A percentile compares a stretch with the other conserved stretches of the same genome.
phyloP scores from a whole-genome alignment of 2,797 vertebrate genomes.

The Ctenopoma multispine region DNA sequence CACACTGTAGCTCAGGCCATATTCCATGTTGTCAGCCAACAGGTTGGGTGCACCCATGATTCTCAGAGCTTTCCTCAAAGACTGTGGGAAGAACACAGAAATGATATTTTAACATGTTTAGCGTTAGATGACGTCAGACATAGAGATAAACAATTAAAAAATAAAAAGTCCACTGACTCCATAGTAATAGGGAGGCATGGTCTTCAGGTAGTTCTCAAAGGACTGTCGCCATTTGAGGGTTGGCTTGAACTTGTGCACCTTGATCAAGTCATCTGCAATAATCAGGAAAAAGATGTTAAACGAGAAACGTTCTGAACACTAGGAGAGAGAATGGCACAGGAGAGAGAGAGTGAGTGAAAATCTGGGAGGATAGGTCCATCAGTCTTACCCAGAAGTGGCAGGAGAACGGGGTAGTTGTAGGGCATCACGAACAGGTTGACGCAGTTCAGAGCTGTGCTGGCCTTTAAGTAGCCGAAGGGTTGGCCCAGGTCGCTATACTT shows the following conservation, averaged over 20 bases:
- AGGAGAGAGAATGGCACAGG: not conserved
- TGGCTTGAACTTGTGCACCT: constrained; percentile 99
- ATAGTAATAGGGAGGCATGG: constrained; percentile 97
- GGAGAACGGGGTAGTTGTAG: constrained; percentile 98
- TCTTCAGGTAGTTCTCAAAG: constrained; percentile 99
- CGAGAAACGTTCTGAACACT: not conserved
- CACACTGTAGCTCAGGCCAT: constrained; percentile 98
- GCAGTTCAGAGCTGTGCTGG: constrained; percentile 97
- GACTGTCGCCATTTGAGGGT: constrained; percentile 98
- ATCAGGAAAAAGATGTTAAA: not conserved
- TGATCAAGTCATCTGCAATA: constrained; percentile 96
- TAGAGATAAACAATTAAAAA: not conserved
- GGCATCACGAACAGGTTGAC: constrained; percentile 99
- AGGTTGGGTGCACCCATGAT: constrained; percentile 99
- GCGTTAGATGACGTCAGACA: not conserved
- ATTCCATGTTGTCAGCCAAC: constrained; percentile 99
- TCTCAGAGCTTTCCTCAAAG: constrained; percentile 97
- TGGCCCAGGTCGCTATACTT: constrained; percentile 97
- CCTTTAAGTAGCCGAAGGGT: constrained; percentile 98
- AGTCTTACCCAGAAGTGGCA: constrained; percentile 93
- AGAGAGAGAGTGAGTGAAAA: not conserved
- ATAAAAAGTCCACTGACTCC: constrained; percentile 82
- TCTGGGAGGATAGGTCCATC: rapidly evolving
- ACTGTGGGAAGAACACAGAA: constrained; percentile 79
- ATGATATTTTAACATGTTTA: not conserved